These are phyloP conservation scores for Halcyon smyrnensis DNA, from an alignment of 2,797 vertebrate species.

Conservation along the genomic window DNA sequence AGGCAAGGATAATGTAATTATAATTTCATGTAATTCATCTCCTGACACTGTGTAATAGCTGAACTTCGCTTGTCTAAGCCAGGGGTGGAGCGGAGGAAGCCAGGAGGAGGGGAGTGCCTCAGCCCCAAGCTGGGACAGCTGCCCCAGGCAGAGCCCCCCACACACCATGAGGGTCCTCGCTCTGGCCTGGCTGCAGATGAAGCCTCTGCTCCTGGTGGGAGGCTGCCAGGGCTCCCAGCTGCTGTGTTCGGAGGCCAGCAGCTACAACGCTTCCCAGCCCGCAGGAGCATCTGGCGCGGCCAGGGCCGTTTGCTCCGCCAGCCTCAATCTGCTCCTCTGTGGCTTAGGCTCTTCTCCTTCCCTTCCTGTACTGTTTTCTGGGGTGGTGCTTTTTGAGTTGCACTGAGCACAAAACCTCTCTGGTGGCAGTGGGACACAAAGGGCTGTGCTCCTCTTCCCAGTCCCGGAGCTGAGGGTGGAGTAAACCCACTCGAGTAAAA, in stretches of 20 bases:
- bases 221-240: neutral
- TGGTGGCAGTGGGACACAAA: rapidly evolving
- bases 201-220: neutral
- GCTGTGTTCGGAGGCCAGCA: neutral
- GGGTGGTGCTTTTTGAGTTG: neutral
- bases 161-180: rapidly evolving
- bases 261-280: neutral
- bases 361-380: rapidly evolving
- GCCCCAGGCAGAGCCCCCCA: neutral
- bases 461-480: neutral
- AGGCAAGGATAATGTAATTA: slow-evolving; percentile 56
- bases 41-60: neutral
- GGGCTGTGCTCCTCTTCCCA: neutral
- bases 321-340: neutral
- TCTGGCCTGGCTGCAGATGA: neutral
- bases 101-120: neutral
- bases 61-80: neutral
- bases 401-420: neutral
- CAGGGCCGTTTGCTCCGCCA: rapidly evolving
- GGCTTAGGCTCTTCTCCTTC: neutral
- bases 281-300: rapidly evolving
- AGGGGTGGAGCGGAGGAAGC: neutral
- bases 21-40: slow-evolving; percentile 61
- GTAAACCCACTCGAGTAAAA: neutral
- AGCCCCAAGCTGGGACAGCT: neutral